Conservation (phyloP, 1,140 invertebrate genomes). For the Drosophila bipectinata region DNA sequence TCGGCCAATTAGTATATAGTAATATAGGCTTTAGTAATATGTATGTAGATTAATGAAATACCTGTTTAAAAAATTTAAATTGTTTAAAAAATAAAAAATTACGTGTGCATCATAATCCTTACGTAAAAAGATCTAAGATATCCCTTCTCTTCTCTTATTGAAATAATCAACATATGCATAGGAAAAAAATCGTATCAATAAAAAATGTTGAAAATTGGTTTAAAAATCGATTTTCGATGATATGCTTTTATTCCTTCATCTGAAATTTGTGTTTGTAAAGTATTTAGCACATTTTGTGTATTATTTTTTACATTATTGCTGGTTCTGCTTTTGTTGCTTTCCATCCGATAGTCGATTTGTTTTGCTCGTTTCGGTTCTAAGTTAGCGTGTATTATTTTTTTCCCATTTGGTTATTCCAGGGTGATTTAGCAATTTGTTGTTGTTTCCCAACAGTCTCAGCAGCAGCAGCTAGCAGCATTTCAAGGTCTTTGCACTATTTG, state of each 20-base stretch:
- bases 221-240: too few species aligned
- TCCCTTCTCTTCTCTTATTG: too few species aligned
- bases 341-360: constrained; percentile 59
- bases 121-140: too few species aligned
- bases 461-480: constrained; percentile 59
- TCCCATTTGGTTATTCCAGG: constrained; percentile 56
- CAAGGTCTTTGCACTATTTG: constrained; percentile 77
- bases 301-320: constrained; percentile 63
- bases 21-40: constrained; percentile 1
- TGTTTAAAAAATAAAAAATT: too few species aligned
- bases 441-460: constrained; percentile 37
- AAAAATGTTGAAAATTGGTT: too few species aligned
- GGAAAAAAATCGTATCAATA: too few species aligned
- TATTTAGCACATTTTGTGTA: constrained; percentile 63
- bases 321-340: constrained; percentile 43
- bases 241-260: constrained; percentile 12
- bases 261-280: constrained; percentile 45
- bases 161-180: too few species aligned
- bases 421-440: constrained; percentile 74
- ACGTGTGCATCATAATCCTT: too few species aligned
- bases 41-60: too few species aligned
- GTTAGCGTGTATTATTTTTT: constrained; percentile 65
- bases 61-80: too few species aligned
- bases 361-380: constrained; percentile 76
- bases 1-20: constrained; percentile 25